These are phyloP conservation scores for Cheilosia urbana DNA, from an alignment of 2,888 invertebrate genomes.

Conservation along the genomic window DNA sequence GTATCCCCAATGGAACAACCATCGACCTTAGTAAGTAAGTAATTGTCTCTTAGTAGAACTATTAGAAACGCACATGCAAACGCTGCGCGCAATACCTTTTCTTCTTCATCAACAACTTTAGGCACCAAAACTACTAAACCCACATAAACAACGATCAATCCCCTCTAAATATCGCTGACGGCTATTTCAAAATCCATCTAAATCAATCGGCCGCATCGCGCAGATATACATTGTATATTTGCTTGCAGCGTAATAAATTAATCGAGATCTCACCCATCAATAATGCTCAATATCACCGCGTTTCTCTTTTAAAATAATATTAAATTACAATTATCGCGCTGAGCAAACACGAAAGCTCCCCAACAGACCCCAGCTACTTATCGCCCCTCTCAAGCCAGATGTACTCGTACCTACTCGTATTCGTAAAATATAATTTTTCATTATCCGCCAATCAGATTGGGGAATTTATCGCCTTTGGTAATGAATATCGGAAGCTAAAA, in stretches of 20 bases:
- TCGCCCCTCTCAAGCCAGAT: constrained; percentile 15
- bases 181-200: constrained; percentile 9
- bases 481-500: constrained; percentile 72
- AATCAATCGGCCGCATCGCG: not conserved
- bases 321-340: constrained; percentile 66
- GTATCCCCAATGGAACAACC: too few species aligned
- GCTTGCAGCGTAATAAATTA: constrained; percentile 27
- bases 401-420: constrained; percentile 38
- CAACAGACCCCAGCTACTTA: constrained; percentile 22
- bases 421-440: constrained; percentile 72
- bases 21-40: too few species aligned
- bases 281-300: constrained; percentile 49
- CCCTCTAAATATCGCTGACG: not conserved
- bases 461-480: constrained; percentile 59
- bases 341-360: constrained; percentile 60
- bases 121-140: not conserved
- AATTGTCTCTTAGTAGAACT: too few species aligned
- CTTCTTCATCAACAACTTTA: not conserved
- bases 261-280: constrained; percentile 49
- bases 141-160: not conserved
- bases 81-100: too few species aligned
- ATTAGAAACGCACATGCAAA: too few species aligned
- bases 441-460: constrained; percentile 58
- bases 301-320: constrained; percentile 65
- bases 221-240: constrained; percentile 12